phyloP scores from a whole-genome alignment of 1,140 invertebrate genomes.

The Bradynema listronoti region DNA sequence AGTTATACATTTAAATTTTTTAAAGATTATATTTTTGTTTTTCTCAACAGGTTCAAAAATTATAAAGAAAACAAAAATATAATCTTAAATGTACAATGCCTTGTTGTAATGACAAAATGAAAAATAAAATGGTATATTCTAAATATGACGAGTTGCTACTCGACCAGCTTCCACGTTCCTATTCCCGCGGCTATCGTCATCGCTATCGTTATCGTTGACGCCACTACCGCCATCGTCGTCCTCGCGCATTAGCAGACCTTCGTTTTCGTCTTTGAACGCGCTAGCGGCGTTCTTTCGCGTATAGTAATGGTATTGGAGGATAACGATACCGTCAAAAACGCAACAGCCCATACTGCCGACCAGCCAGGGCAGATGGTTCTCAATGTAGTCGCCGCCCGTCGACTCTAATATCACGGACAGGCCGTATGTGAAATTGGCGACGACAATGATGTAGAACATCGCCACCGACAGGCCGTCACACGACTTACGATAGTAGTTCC shows the following conservation, averaged over 20 bases:
- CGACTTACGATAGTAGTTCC: conserved; percentile 56
- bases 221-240: too few relatives aligned
- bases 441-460: conserved; percentile 58
- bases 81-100: too few relatives aligned
- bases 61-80: too few relatives aligned
- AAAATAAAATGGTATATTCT: too few relatives aligned
- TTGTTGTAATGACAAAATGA: too few relatives aligned
- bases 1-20: too few relatives aligned
- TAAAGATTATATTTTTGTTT: too few relatives aligned
- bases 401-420: conserved; percentile 50
- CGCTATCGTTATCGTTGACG: too few relatives aligned
- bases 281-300: conserved; percentile 21
- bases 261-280: conserved; percentile 22
- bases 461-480: conserved; percentile 51
- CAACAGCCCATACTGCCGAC: conserved; percentile 55
- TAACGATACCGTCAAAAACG: conserved; percentile 49
- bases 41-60: too few relatives aligned
- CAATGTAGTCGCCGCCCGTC: conserved; percentile 51
- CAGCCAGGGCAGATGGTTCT: conserved; percentile 54
- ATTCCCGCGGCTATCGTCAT: too few relatives aligned
- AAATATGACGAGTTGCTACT: too few relatives aligned
- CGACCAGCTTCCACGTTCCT: too few relatives aligned
- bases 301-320: conserved; percentile 55
- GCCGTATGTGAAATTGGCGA: conserved; percentile 55
- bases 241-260: conserved; percentile 22